Evolutionary conservation across 2,113 vertebrate species (phyloP).

Genomic region (Periophthalmus modestus): DNA sequence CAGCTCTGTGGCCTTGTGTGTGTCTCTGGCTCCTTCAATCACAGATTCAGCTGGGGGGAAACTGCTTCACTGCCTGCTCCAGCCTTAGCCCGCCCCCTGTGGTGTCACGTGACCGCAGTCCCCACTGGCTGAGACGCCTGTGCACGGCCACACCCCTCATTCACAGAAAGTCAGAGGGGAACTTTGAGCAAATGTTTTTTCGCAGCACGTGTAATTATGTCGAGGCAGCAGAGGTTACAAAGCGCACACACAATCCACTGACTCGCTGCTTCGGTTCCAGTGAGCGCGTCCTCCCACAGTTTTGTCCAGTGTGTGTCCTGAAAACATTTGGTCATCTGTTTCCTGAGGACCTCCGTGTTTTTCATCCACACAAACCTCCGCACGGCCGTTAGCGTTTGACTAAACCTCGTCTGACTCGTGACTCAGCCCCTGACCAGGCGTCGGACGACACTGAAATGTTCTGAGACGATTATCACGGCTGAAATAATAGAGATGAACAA

Average conservation of each 20-base stretch:
- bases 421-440: constrained; percentile 45
- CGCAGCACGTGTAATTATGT: constrained; percentile 12
- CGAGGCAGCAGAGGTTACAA: constrained; percentile 8
- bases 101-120: constrained; percentile 68
- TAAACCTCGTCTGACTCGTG: constrained; percentile 33
- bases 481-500: too few species aligned
- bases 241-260: constrained; percentile 5
- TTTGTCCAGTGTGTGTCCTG: constrained; percentile 22
- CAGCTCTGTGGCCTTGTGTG: constrained; percentile 51
- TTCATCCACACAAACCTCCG: constrained; percentile 9
- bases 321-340: constrained; percentile 34
- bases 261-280: too few species aligned
- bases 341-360: constrained; percentile 15
- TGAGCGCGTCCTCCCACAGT: constrained; percentile 38
- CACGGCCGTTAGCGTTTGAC: constrained; percentile 17
- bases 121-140: constrained; percentile 61
- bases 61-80: constrained; percentile 36
- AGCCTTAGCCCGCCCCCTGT: constrained; percentile 59
- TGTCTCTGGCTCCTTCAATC: constrained; percentile 67
- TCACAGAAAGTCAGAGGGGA: constrained; percentile 68
- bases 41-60: constrained; percentile 75
- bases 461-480: too few species aligned
- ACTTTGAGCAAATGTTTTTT: constrained; percentile 41
- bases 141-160: constrained; percentile 69
- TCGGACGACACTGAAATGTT: too few species aligned